Evolutionary conservation across 2,797 vertebrate genomes (phyloP).

Genomic region (Onychomys leucogaster): DNA sequence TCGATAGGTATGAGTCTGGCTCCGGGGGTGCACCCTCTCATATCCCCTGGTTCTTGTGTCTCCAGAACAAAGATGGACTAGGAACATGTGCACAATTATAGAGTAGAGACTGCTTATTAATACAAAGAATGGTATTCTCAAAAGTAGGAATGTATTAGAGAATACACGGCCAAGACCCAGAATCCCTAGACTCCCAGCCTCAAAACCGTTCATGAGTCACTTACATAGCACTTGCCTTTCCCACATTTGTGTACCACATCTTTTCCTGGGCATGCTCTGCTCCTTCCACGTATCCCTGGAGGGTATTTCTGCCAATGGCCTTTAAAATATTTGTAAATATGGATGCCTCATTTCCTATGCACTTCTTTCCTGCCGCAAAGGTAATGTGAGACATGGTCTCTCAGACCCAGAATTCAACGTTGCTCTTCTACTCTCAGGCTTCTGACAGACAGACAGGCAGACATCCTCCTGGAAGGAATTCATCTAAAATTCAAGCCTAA

Average conservation of each 20-base stretch:
- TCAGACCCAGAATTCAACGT: not conserved
- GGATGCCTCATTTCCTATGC: not conserved
- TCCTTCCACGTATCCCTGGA: not conserved
- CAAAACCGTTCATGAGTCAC: no score
- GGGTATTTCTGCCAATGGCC: not conserved
- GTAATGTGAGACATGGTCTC: not conserved
- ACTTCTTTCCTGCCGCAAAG: not conserved
- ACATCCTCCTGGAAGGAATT: not conserved
- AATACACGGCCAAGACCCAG: not conserved
- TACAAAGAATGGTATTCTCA: not conserved
- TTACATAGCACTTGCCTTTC: not conserved
- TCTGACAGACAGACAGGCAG: not conserved
- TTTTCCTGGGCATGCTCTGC: not conserved
- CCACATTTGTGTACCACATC: not conserved
- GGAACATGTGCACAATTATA: not conserved
- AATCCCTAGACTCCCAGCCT: not conserved
- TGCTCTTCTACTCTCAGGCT: not conserved
- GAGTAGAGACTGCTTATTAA: not conserved
- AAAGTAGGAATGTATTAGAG: not conserved
- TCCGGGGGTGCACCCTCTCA: not conserved
- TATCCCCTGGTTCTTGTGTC: not conserved
- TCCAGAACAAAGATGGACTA: not conserved
- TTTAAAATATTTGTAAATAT: not conserved
- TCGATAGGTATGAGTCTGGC: no score
- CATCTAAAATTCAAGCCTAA: not conserved